Percentiles rank a stretch among this genome's conserved stretches.
Conservation (phyloP, 2,113 vertebrate species). For the Platichthys stellatus region DNA sequence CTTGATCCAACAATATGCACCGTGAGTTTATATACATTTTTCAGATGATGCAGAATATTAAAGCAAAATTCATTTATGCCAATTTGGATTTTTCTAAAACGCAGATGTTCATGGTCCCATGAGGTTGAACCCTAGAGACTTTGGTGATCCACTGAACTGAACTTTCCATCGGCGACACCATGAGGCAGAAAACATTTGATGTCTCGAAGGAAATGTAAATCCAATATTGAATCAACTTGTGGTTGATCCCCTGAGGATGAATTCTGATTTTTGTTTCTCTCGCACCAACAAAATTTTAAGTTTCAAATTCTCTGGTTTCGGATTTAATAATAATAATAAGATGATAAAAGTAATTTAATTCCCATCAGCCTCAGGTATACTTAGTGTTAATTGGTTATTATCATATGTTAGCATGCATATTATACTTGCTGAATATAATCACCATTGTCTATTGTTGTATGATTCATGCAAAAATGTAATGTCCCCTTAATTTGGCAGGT, state of each 20-base stretch:
- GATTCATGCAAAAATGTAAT: too few relatives aligned
- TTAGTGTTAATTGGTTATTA: neutral
- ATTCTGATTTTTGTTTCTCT: neutral
- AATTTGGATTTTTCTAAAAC: neutral
- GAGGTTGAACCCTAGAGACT: neutral
- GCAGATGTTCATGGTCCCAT: neutral
- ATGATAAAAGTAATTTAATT: neutral
- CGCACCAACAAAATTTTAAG: neutral
- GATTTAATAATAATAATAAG: neutral
- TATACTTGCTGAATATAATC: neutral
- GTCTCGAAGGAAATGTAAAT: too few relatives aligned
- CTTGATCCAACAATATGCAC: too few relatives aligned
- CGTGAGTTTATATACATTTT: neutral
- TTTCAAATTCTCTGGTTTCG: neutral
- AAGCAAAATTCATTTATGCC: neutral
- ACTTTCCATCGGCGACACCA: neutral
- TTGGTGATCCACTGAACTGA: too few relatives aligned
- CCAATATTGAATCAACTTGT: neutral
- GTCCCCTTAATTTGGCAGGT: neutral
- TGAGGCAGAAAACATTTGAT: neutral
- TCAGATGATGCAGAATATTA: neutral
- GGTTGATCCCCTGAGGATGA: neutral
- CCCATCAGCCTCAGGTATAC: neutral
- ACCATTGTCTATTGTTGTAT: too few relatives aligned
- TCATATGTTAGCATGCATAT: neutral